Evolutionary conservation across 2,113 vertebrate genomes (phyloP).

Genomic region (Laterallus jamaicensis): DNA sequence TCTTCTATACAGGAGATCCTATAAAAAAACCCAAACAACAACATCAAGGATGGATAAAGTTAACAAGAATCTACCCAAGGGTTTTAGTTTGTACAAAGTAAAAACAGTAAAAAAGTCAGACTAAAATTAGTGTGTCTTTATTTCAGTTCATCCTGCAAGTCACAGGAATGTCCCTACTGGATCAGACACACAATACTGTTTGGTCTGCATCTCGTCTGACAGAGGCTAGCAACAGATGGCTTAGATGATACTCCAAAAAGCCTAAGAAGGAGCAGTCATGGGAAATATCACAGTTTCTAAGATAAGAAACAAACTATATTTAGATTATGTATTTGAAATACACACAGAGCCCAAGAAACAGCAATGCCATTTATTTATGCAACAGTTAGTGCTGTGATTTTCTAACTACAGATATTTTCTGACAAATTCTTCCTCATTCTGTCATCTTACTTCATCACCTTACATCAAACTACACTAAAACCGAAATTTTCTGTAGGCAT

Average conservation of each 20-base stretch:
- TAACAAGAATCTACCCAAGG: neutral
- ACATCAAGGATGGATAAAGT: neutral
- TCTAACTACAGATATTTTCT: neutral
- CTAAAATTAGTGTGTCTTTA: neutral
- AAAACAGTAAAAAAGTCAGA: neutral
- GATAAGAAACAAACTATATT: conserved; percentile 12
- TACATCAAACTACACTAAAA: neutral
- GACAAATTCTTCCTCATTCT: neutral
- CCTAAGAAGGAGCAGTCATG: neutral
- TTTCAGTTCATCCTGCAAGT: neutral
- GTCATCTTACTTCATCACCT: neutral
- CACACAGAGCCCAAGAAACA: neutral
- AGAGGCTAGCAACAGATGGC: conserved; percentile 2
- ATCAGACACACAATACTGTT: neutral
- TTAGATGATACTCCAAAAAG: neutral
- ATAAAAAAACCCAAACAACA: neutral
- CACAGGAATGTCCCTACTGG: neutral
- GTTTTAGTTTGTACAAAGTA: neutral
- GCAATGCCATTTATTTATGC: neutral
- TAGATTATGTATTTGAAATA: neutral
- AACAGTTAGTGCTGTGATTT: neutral
- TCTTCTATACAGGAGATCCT: conserved; percentile 97
- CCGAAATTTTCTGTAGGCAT: neutral
- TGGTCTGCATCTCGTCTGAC: neutral
- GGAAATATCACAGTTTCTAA: conserved; percentile 21